Evolutionary conservation across 1,140 invertebrate species (phyloP), one percentile per base, ranked within the genome.

Genomic region (Pogonognathellus flavescens): DNA sequence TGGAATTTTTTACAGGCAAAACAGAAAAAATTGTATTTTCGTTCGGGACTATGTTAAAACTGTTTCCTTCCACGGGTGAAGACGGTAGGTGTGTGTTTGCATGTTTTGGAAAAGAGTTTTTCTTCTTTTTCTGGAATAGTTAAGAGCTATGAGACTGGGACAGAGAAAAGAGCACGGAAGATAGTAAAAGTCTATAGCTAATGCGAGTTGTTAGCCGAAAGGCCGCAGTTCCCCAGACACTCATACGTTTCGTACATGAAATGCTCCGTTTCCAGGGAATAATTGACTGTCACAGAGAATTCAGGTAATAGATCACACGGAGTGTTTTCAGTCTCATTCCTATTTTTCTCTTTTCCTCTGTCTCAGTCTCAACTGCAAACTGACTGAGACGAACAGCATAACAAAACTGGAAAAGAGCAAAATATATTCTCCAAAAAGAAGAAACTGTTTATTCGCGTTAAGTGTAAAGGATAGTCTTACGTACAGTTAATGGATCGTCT

Each of bases 201-300:
- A 76, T 76, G 70, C 31, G 49, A 76, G 70, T 76, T 49, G 66
- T 72, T 76, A 50, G 70, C 25, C n/a, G 31, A 76, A 76, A 66
- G 62, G 20, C 70, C 16, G 70, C n/a, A 50, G 70, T 50, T 76
- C 70, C 70, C 70, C 70, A 76, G 70, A 76, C 70, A 76, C 70
- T 76, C 70, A 76, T 76, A 76, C 70, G 49, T 76, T 76, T 50
- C 31, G 70, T 76, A 76, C 70, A 76, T 76, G 70, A 76, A 76
- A 76, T 76, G 70, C 70, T 76, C 25, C 70, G 70, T 76, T 76
- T 76, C 70, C 70, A 76, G 70, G 70, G 70, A 76, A 76, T 76
- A 76, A 76, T 76, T 31, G 70, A 76, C 70, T 76, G 70, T 76
- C 70, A 76, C 70, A 76, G 70, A 76, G 49, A 76, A 76, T 76